Evolutionary conservation across 2,113 vertebrate genomes (phyloP).

Genomic region (Nansenia antarctica): DNA sequence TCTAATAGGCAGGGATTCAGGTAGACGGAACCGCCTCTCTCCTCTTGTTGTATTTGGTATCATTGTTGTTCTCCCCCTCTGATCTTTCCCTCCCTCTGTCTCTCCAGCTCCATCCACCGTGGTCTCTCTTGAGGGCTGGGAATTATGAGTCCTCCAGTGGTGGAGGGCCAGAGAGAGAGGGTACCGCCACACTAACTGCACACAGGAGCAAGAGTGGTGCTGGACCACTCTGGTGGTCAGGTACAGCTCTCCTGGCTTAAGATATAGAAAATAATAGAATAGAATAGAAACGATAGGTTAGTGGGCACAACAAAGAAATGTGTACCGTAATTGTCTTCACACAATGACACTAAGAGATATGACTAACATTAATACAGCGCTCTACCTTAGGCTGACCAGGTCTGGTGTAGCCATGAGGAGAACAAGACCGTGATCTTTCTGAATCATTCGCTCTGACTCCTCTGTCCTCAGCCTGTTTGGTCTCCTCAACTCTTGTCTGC

Average conservation of each 20-base stretch:
- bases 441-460: too few species aligned
- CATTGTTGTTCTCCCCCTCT: not conserved
- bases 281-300: too few species aligned
- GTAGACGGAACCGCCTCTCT: not conserved
- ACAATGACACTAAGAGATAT: not conserved
- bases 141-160: slow-evolving; percentile 39
- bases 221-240: slow-evolving; percentile 79
- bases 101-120: not conserved
- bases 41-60: not conserved
- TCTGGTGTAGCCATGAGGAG: slow-evolving; percentile 5
- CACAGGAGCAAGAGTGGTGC: slow-evolving; percentile 73
- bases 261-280: not conserved
- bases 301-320: not conserved
- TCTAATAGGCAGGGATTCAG: not conserved
- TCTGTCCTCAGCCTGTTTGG: too few species aligned
- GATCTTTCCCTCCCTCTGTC: not conserved
- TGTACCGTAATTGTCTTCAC: not conserved
- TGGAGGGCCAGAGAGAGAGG: slow-evolving; percentile 80
- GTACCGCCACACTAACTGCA: slow-evolving; percentile 77
- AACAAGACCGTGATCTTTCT: slow-evolving; percentile 26
- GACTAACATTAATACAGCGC: not conserved
- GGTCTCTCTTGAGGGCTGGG: not conserved
- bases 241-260: slow-evolving; percentile 50
- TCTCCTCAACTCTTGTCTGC: too few species aligned
- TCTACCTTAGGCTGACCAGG: slow-evolving; percentile 43